Evolutionary conservation across 2,888 invertebrate genomes (phyloP).

Genomic region (Brenthis daphne): DNA sequence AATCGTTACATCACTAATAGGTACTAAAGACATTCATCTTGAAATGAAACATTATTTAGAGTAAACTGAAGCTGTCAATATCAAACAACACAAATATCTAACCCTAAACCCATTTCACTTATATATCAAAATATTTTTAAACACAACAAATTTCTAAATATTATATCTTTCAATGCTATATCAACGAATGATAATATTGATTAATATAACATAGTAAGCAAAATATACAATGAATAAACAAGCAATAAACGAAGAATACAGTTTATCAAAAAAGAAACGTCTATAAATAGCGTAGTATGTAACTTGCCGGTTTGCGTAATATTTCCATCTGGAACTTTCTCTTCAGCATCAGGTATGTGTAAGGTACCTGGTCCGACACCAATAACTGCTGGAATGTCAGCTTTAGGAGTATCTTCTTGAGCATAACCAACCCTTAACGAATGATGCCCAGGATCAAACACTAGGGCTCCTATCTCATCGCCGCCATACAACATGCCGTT

Average conservation of each 20-base stretch:
- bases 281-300: constrained; percentile 4
- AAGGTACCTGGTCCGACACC: constrained; percentile 88
- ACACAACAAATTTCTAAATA: too few relatives aligned
- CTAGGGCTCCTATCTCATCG: constrained; percentile 99
- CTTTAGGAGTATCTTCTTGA: constrained; percentile 99
- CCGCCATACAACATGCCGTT: constrained; percentile 93
- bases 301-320: constrained; percentile 81
- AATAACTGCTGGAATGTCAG: constrained; percentile 96
- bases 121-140: too few relatives aligned
- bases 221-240: background rate
- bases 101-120: too few relatives aligned
- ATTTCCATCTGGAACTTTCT: constrained; percentile 88
- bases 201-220: too few relatives aligned
- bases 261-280: background rate
- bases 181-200: too few relatives aligned
- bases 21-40: too few relatives aligned
- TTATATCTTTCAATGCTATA: too few relatives aligned
- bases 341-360: constrained; percentile 87
- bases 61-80: too few relatives aligned
- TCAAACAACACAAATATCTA: too few relatives aligned
- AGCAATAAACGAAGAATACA: background rate
- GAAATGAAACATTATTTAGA: too few relatives aligned
- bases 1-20: too few relatives aligned
- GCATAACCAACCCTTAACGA: constrained; percentile 95
- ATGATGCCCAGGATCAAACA: constrained; percentile 93